These are phyloP conservation scores for Triplophysa siluroides DNA, from an alignment of 2,113 vertebrate species.

Conservation along the genomic window DNA sequence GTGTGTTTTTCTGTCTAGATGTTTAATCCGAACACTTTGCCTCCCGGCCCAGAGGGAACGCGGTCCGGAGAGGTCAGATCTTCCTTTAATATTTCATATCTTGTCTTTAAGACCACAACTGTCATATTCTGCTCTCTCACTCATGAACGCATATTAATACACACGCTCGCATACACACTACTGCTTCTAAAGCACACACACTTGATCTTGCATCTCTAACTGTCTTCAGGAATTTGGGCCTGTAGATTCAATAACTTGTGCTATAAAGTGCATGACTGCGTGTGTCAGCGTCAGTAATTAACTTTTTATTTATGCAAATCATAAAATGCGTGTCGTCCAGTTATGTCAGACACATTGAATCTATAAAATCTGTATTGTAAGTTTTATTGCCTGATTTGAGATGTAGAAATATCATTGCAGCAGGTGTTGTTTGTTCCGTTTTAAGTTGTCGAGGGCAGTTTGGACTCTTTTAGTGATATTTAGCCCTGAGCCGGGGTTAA, in stretches of 20 bases:
- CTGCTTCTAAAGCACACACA: neutral
- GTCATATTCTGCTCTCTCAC: constrained; percentile 41
- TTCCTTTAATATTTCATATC: neutral
- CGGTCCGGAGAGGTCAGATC: constrained; percentile 85
- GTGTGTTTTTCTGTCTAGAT: constrained; percentile 66
- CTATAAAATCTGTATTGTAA: too few relatives aligned
- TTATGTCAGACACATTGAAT: too few relatives aligned
- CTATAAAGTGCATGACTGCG: constrained; percentile 29
- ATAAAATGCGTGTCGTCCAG: too few relatives aligned
- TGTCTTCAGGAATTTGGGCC: neutral
- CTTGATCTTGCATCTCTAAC: neutral
- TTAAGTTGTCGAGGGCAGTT: too few relatives aligned
- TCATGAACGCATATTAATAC: constrained; percentile 41
- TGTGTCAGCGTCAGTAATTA: neutral
- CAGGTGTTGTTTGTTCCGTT: too few relatives aligned
- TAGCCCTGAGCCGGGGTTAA: neutral
- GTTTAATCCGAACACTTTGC: constrained; percentile 72
- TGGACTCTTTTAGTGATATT: too few relatives aligned
- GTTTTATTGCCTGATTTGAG: too few relatives aligned
- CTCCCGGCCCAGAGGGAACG: constrained; percentile 75
- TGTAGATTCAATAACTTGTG: neutral
- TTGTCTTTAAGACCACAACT: neutral
- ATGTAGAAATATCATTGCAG: too few relatives aligned
- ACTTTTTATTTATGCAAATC: too few relatives aligned
- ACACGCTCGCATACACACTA: neutral